Base-by-base conservation (phyloP, 2,888 invertebrate species). In the Acleris literana region DNA sequence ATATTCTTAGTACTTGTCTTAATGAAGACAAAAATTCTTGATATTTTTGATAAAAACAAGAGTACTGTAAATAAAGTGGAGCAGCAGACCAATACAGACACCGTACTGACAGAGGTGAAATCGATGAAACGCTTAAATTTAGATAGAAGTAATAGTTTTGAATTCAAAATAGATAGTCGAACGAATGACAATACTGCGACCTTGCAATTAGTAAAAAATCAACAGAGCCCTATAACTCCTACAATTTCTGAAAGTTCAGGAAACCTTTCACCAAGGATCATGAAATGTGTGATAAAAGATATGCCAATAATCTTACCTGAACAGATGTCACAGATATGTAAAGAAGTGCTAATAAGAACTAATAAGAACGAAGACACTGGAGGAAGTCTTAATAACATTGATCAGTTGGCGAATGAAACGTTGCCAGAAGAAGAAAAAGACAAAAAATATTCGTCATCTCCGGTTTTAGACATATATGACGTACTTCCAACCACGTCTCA, bases 241-340 rank as follows among this genome's bases (percentile, higher is more conserved):
- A 48, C 20, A 5, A 52, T 17, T 33, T 11, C 43, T 4, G 65
- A 56, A 18, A 22, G 11, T 25, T 46, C 62, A 17, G 56, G 51
- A 7, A 55, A 55, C 17, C n/a, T 56, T 25, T 57, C 62, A 20
- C 57, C 66, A 39, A 62, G 48, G 9, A 62, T 62, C 17, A 62
- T 66, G 0, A 66, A 62, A 46, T 22, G 46, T 13, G 25, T 11
- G 4, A 25, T 5, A n/a, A 66, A 56, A 39, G 57, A 62, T 29
- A 57, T 66, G 57, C 66, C 66, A 52, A 57, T 62, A 9, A 66
- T 66, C 39, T 53, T 62, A 57, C 66, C 66, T 13, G 66, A 66
- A 57, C 66, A 66, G 46, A 66, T 66, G 66, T 62, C 66, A 3
- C 25, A n/a, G 57, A 66, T 66, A 55, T 66, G 66, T 17, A 66